Evolutionary conservation across 1,140 invertebrate genomes (phyloP).

Genomic region (Oedothorax gibbosus): DNA sequence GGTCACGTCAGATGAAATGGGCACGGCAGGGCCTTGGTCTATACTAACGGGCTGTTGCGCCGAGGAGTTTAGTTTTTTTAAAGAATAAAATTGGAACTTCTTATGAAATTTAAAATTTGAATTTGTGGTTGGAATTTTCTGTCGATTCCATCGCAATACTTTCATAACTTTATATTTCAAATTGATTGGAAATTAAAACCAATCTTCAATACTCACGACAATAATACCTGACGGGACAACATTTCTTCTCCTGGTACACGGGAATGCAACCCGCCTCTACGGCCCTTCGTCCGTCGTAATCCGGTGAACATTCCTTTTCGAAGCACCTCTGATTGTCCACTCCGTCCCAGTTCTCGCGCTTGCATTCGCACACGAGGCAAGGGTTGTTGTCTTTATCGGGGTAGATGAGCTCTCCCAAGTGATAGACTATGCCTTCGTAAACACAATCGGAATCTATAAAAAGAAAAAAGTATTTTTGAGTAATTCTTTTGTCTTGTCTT

Average conservation of each 20-base stretch:
- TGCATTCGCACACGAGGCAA: conserved; percentile 32
- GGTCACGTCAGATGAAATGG: too few species aligned
- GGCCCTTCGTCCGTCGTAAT: background rate
- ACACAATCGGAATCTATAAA: background rate
- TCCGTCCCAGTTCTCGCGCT: conserved; percentile 11
- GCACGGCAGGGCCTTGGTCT: too few species aligned
- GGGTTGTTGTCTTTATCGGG: background rate
- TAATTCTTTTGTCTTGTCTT: too few species aligned
- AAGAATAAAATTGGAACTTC: too few species aligned
- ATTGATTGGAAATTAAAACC: too few species aligned
- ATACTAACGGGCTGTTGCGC: too few species aligned
- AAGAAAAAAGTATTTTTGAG: background rate
- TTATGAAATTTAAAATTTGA: too few species aligned
- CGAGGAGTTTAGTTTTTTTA: too few species aligned
- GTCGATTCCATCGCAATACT: too few species aligned
- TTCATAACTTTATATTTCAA: too few species aligned
- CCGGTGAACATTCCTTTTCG: conserved; percentile 38
- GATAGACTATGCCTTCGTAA: conserved; percentile 7
- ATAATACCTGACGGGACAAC: conserved; percentile 41
- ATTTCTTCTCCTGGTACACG: conserved; percentile 38
- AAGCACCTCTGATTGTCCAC: conserved; percentile 23
- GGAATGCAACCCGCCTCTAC: conserved; percentile 43
- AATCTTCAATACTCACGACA: conserved; percentile 32
- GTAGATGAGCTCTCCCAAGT: conserved; percentile 18
- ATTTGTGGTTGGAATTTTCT: too few species aligned